phyloP scores from a whole-genome alignment of 2,797 vertebrate species.

The Anguilla megastoma region DNA sequence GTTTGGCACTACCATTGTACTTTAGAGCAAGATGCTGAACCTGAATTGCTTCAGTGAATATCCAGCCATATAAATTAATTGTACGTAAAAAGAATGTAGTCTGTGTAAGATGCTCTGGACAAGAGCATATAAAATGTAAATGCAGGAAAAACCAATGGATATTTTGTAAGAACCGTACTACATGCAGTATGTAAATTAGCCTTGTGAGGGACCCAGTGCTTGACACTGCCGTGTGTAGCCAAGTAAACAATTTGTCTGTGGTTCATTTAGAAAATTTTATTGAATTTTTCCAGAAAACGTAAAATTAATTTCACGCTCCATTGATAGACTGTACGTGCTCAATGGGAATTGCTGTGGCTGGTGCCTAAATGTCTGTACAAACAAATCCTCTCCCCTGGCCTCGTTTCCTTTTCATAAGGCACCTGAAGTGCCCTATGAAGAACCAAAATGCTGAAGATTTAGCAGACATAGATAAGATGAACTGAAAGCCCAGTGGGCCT shows the following conservation, averaged over 20 bases:
- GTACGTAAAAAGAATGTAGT: background rate
- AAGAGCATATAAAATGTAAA: background rate
- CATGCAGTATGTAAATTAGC: background rate
- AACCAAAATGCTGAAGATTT: background rate
- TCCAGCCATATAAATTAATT: background rate
- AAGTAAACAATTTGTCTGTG: background rate
- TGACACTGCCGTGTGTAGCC: background rate
- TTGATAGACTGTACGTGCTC: background rate
- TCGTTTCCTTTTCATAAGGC: background rate
- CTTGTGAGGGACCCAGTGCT: background rate
- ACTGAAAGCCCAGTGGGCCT: background rate
- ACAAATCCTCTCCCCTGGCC: background rate
- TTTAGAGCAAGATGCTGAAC: background rate
- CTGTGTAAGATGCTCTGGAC: background rate
- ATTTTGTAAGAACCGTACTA: background rate
- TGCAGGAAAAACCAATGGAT: background rate
- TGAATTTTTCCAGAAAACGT: background rate
- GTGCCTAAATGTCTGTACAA: background rate
- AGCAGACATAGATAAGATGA: background rate
- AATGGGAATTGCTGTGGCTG: background rate
- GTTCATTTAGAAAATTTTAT: background rate
- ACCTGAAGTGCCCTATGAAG: background rate
- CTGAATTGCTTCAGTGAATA: background rate
- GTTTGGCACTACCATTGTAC: background rate
- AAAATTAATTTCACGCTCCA: conserved; percentile 13